Evolutionary conservation across 2,888 invertebrate species (phyloP).

Genomic region (Yponomeuta evonymella): DNA sequence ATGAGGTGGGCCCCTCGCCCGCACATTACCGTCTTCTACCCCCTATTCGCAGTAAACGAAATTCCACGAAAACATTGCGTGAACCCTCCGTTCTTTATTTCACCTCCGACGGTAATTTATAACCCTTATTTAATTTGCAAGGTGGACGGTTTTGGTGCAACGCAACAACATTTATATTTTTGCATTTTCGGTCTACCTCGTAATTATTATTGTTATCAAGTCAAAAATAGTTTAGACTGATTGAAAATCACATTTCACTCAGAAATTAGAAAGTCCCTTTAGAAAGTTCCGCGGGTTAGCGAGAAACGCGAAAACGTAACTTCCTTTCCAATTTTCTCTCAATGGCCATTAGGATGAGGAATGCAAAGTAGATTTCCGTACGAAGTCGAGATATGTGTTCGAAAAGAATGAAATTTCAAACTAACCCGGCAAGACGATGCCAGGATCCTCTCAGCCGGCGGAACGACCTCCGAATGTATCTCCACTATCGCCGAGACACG

Average conservation of each 20-base stretch:
- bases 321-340: conserved; percentile 74
- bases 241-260: not conserved
- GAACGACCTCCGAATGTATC: conserved; percentile 41
- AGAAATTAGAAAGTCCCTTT: conserved; percentile 28
- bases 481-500: conserved; percentile 10
- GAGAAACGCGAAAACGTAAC: conserved; percentile 61
- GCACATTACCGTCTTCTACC: conserved; percentile 50
- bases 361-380: conserved; percentile 72
- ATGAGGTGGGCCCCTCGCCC: conserved; percentile 58
- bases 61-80: conserved; percentile 61
- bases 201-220: no score
- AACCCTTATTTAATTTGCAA: conserved; percentile 19
- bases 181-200: not conserved
- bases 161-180: not conserved
- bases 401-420: conserved; percentile 70
- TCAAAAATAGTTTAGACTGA: not conserved
- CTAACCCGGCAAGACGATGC: conserved; percentile 50
- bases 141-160: conserved; percentile 11
- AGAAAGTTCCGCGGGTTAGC: conserved; percentile 47
- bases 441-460: conserved; percentile 33
- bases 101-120: conserved; percentile 40
- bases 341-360: conserved; percentile 76
- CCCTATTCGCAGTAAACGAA: conserved; percentile 32
- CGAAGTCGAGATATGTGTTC: conserved; percentile 70
- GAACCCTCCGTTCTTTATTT: conserved; percentile 48